Conservation (phyloP, 2,888 invertebrate genomes). For the Oxyscelio sp. region DNA sequence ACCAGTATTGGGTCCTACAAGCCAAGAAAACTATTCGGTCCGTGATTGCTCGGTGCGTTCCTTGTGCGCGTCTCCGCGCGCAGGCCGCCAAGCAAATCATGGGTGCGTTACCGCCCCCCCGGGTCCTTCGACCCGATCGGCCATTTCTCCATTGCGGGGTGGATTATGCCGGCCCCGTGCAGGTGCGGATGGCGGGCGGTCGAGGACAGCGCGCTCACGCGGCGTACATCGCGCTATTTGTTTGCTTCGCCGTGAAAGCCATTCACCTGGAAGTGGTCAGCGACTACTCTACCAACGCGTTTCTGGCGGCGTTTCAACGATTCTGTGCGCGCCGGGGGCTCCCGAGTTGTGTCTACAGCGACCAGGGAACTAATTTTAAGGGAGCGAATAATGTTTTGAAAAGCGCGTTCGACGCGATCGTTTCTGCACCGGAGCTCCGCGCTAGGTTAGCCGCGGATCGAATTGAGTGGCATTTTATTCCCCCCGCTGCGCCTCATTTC, state of each 20-base stretch:
- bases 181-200: too few relatives aligned
- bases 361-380: too few relatives aligned
- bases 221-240: too few relatives aligned
- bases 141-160: slow-evolving; percentile 48
- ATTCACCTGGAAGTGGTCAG: too few relatives aligned
- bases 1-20: slow-evolving; percentile 43
- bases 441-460: neutral
- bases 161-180: slow-evolving; percentile 70
- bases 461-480: too few relatives aligned
- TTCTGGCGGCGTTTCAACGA: slow-evolving; percentile 6
- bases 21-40: slow-evolving; percentile 17
- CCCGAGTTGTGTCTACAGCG: too few relatives aligned
- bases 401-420: too few relatives aligned
- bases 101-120: neutral
- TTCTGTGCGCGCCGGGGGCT: neutral
- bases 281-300: too few relatives aligned
- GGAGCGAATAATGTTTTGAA: slow-evolving; percentile 17
- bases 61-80: slow-evolving; percentile 6
- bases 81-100: neutral
- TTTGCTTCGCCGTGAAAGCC: slow-evolving; percentile 41
- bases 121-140: neutral
- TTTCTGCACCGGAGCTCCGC: too few relatives aligned
- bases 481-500: too few relatives aligned
- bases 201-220: slow-evolving; percentile 31
- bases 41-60: slow-evolving; percentile 45